Base-by-base conservation (phyloP, 2,797 vertebrate species). In the Onychomys arenicola region DNA sequence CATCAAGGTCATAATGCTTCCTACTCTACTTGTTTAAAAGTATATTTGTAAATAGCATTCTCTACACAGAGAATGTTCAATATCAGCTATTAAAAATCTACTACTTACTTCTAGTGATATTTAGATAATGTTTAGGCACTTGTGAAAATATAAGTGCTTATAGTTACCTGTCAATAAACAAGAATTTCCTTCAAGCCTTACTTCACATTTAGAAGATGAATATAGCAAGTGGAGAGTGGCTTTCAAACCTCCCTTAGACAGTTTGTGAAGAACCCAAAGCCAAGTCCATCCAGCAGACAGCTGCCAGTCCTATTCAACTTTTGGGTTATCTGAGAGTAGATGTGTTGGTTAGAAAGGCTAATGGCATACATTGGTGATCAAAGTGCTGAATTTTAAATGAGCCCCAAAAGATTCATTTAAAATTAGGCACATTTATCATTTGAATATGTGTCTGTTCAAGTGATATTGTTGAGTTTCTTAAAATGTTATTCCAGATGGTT, bases 81-180 rank as follows among this genome's bases (percentile, higher is more conserved):
- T 55, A 65, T 16, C 63, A 82, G 75, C 63, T 78, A n/a, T 78
- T 91, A 49, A 69, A 29, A n/a, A 13, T 75, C 95, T 55, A 57
- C 57, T 63, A 25, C 27, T 49, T 85, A 40, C 17, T 61, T 89
- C 85, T 63, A 89, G 82, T 94, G 78, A 69, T 90, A 88, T 80
- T 87, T 83, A 67, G 9, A 61, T 95, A 80, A 65, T 71, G 57
- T n/a, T 32, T 43, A 90, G 67, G 81, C 52, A 83, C 37, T 93
- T 82, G 65, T 40, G 46, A 59, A 92, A 92, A 59, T 46, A 27
- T n/a, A 90, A 46, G 65, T 87, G 43, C 84, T 77, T 85, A n/a
- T 61, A 21, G 46, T 75, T 92, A 89, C 43, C 93, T 55, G 29
- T 95, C 73, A 21, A 75, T 43, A 81, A 88, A 81, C 5, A 46